Evolutionary conservation across 2,888 invertebrate genomes (phyloP), one percentile per base, ranked within the genome.

Genomic region (Cynaeus angustus): DNA sequence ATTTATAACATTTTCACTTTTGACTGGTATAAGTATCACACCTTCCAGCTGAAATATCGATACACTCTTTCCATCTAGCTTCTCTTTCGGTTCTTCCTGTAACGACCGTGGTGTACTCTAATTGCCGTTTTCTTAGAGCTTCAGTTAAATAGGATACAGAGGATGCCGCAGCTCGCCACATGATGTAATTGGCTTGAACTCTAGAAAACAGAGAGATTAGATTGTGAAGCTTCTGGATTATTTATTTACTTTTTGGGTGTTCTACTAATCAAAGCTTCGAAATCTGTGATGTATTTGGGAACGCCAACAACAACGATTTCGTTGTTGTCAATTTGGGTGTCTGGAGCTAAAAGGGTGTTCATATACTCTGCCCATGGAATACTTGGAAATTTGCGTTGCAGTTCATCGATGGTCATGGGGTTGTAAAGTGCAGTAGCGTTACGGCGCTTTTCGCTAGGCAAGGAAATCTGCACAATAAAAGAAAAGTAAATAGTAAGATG

Each of bases 351-450:
- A 7, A 97, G 86, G 0, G 88, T 91, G 84, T 95, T 95, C 81
- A 97, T 92, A 83, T 97, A 97, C 69, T 92, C 90, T 75, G 91
- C 82, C 96, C 96, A 96, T 1, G 92, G 92, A 56, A 94, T 89
- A 79, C 89, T 91, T 0, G 92, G 91, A 86, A 92, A 96, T 76
- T 90, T 91, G 45, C 87, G 80, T 80, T 94, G 91, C 41, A 98
- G 84, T 77, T 97, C 89, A 0, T 86, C 84, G n/a, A 98, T 86
- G 0, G 93, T 93, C 91, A 95, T 95, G 5, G 96, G 94, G 80
- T 98, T 97, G 87, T 97, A 97, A n/a, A 97, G 87, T 74, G 92
- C 92, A 3, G 94, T 93, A 5, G 95, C 95, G 83, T 98, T 96
- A 73, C 97, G 90, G 46, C 97, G 90, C 85, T 97, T 94, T 83